Conservation (phyloP, 37 sponge, comb jelly and placozoan species). For the Eunapius fragilis region DNA sequence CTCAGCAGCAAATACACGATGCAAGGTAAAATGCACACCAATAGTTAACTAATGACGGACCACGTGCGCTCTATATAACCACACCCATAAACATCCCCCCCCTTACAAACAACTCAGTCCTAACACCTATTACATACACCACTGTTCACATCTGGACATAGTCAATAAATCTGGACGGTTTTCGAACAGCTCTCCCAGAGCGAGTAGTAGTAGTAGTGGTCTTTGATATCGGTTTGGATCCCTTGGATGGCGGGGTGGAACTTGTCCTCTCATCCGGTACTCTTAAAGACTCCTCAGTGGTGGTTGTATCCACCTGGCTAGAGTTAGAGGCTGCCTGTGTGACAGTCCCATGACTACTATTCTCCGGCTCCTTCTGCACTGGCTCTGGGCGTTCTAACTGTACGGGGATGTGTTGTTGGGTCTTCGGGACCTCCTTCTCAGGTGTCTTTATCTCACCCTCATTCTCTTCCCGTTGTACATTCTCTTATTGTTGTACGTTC, state of each 20-base stretch:
- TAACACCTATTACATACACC: background rate
- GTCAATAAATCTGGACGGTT: background rate
- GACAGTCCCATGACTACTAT: background rate
- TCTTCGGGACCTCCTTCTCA: background rate
- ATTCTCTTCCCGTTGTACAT: too few species aligned
- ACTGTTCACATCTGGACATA: background rate
- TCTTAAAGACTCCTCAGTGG: background rate
- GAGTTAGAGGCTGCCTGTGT: background rate
- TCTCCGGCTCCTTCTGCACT: background rate
- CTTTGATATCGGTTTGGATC: background rate
- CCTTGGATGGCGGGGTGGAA: background rate
- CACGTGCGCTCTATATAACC: too few species aligned
- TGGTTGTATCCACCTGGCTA: background rate
- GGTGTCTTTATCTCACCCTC: too few species aligned
- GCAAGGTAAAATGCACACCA: too few species aligned
- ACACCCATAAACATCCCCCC: too few species aligned
- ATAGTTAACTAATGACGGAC: too few species aligned
- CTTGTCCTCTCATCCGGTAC: background rate
- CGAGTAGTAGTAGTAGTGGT: background rate
- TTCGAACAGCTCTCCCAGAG: background rate
- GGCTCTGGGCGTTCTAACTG: background rate
- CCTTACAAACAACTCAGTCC: background rate
- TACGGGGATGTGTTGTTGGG: background rate
- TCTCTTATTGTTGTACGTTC: too few species aligned
- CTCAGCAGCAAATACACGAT: too few species aligned